Conservation (phyloP, 2,888 invertebrate species). For the Melanostoma scalare region DNA sequence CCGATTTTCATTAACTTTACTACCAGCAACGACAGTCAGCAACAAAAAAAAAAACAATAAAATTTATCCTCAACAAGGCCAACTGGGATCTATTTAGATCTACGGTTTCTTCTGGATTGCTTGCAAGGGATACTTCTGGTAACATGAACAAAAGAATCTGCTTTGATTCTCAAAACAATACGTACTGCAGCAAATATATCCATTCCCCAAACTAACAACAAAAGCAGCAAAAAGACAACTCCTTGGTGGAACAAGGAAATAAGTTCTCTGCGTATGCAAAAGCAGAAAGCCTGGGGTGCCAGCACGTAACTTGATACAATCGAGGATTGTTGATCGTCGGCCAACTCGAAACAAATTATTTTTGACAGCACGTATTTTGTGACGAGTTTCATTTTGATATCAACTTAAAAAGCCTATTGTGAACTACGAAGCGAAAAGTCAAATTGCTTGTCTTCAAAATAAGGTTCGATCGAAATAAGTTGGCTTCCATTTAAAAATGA, state of each 20-base stretch:
- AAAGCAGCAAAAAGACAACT: conserved; percentile 2
- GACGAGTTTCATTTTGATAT: too few species aligned
- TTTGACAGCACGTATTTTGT: too few species aligned
- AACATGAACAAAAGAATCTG: conserved; percentile 34
- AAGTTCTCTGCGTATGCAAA: conserved; percentile 92
- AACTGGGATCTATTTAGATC: conserved; percentile 1
- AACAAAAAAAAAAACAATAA: neutral
- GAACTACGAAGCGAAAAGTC: too few species aligned
- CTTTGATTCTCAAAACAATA: conserved; percentile 30
- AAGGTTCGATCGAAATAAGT: too few species aligned
- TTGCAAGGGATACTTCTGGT: neutral
- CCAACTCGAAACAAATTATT: too few species aligned
- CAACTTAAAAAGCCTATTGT: too few species aligned
- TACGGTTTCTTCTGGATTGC: too few species aligned
- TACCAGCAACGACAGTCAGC: neutral
- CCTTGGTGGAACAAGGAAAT: conserved; percentile 85
- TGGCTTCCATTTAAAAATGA: too few species aligned
- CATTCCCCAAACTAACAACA: conserved; percentile 37
- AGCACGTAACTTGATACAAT: too few species aligned
- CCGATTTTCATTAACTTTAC: conserved; percentile 18
- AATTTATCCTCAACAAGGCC: neutral
- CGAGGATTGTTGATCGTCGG: too few species aligned
- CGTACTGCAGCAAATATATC: conserved; percentile 24
- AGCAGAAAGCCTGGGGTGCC: conserved; percentile 15
- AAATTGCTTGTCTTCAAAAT: too few species aligned